These are phyloP conservation scores for Coregonus suidteri DNA, from an alignment of 2,797 vertebrate species.

Conservation along the genomic window DNA sequence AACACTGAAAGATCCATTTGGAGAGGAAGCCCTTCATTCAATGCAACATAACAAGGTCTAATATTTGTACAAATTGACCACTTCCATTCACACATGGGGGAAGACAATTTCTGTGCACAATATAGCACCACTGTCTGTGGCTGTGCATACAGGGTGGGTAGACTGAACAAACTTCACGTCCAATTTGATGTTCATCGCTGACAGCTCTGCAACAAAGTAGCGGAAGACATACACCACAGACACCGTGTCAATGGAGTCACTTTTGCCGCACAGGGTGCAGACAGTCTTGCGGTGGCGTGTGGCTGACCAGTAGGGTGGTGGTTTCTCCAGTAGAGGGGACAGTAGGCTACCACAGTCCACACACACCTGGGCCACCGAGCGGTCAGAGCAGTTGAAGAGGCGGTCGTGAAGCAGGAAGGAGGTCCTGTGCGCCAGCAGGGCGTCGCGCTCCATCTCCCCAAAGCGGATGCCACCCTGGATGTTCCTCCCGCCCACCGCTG, in stretches of 20 bases:
- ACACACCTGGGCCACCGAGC: slow-evolving; percentile 87
- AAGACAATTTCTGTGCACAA: too few species aligned
- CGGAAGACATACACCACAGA: slow-evolving; percentile 92
- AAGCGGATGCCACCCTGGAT: slow-evolving; percentile 96
- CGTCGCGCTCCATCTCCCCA: slow-evolving; percentile 97
- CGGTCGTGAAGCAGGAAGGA: slow-evolving; percentile 97
- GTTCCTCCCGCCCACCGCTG: slow-evolving; percentile 89
- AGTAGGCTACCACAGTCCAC: slow-evolving; percentile 87
- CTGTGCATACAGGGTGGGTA: not conserved
- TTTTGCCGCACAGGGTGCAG: slow-evolving; percentile 82
- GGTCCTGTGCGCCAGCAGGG: slow-evolving; percentile 90
- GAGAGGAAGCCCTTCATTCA: too few species aligned
- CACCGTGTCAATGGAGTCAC: slow-evolving; percentile 82
- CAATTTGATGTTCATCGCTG: slow-evolving; percentile 96
- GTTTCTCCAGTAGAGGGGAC: slow-evolving; percentile 89
- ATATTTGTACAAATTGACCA: too few species aligned
- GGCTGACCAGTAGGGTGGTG: slow-evolving; percentile 80
- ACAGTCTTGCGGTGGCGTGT: slow-evolving; percentile 81
- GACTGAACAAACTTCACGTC: slow-evolving; percentile 59
- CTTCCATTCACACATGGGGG: not conserved
- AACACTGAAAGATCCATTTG: not conserved
- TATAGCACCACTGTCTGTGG: not conserved
- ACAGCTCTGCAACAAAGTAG: slow-evolving; percentile 95
- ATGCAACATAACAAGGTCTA: too few species aligned
- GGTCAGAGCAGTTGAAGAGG: slow-evolving; percentile 96